Evolutionary conservation across 1,140 invertebrate species (phyloP), one percentile per base, ranked within the genome.

Genomic region (Coelopa frigida): DNA sequence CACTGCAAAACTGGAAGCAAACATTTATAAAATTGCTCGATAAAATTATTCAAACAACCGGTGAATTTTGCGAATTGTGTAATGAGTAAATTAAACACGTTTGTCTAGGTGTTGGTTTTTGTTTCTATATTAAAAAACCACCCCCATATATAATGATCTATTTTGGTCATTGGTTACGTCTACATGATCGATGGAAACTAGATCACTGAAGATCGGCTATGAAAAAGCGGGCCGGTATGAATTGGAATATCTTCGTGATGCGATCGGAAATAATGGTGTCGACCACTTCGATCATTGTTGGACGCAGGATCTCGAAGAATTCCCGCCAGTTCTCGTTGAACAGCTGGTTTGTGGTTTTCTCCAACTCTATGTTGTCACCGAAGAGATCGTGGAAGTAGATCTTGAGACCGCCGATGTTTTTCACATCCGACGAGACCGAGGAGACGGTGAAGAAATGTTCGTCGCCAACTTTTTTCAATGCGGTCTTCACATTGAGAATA

Each of bases 401-500:
- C 8, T 29, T 29, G 27, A 29, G 14, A 29, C 14, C 14, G 8
- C 27, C 27, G 14, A 29, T 29, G 8, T 29, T 29, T 10, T 29
- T 29, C 8, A 29, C 27, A 14, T 14, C 14, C 27, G 27, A 29
- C 8, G 27, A 29, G 14, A 29, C 27, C 27, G 27, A 29, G 14
- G 14, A 10, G 27, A 29, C 27, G 14, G 74, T 65, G 46, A 75
- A 77, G 23, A 29, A 29, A 29, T 14, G 27, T 29, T 29, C 27
- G 27, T 8, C 27, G 14, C 27, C 73, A 74, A 51, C 76, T 73
- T 58, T 74, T 78, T 45, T 77, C 73, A 40, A 75, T 75, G 70
- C 74, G 0, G 80, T 76, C 52, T 78, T 75, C 45, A 75, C 76
- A 21, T 75, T 65, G 18, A 79, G 74, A 48, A 73, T 67, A 24